Evolutionary conservation across 2,113 vertebrate species (phyloP).

Genomic region (Lophius piscatorius): DNA sequence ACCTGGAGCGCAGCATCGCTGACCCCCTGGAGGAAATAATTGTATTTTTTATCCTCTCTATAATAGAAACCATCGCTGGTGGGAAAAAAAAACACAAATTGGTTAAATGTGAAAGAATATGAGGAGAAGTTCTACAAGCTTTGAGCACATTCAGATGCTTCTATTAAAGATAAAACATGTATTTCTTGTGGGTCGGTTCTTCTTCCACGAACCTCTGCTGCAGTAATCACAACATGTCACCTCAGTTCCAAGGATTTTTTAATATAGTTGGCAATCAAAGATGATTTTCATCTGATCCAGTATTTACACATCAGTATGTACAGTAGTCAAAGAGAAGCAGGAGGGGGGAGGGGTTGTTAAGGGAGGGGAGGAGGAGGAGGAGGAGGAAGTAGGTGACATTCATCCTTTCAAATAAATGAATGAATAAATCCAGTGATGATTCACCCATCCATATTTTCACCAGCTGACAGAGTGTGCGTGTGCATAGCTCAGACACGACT

Average conservation of each 20-base stretch:
- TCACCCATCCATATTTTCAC: slow-evolving; percentile 28
- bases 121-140: too few relatives aligned
- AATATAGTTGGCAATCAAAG: slow-evolving; percentile 75
- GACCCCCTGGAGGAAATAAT: too few relatives aligned
- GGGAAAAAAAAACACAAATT: too few relatives aligned
- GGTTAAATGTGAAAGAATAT: too few relatives aligned
- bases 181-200: too few relatives aligned
- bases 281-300: slow-evolving; percentile 78
- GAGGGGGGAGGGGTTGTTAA: slow-evolving; percentile 53
- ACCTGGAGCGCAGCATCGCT: too few relatives aligned
- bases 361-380: not conserved
- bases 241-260: slow-evolving; percentile 56
- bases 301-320: slow-evolving; percentile 84
- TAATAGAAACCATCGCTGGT: too few relatives aligned
- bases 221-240: not conserved
- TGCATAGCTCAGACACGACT: slow-evolving; percentile 63
- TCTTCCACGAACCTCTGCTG: too few relatives aligned
- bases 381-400: slow-evolving; percentile 40
- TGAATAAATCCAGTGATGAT: slow-evolving; percentile 11
- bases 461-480: slow-evolving; percentile 33
- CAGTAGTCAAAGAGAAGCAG: slow-evolving; percentile 73
- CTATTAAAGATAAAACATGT: too few relatives aligned
- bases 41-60: too few relatives aligned
- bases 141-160: too few relatives aligned
- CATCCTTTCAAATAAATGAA: slow-evolving; percentile 31